Base-by-base conservation (phyloP, 2,113 vertebrate genomes). In the Epinephelus fuscoguttatus region DNA sequence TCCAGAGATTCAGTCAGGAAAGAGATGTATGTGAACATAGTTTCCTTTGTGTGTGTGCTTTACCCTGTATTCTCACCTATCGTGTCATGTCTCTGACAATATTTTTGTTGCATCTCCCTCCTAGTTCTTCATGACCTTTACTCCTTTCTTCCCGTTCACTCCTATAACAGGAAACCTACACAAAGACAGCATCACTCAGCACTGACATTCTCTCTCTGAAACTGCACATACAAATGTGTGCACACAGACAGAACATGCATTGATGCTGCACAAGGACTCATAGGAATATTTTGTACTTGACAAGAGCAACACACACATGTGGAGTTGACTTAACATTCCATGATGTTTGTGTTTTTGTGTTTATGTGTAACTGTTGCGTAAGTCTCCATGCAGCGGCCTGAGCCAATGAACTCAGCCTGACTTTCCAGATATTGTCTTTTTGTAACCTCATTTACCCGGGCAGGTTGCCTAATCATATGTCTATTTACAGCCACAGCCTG, bases 401-500 rank as follows among this genome's bases (percentile, higher is more conserved):
- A 73, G 63, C 60, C 71, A 56, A 9, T 81, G 74, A 86, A 71
- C 78, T 77, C 45, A 11, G 30, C 52, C 45, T 82, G 83, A 80
- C 75, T 64, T 45, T 19, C 15, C 4, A 33, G 15, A 56, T 21
- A 61, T 37, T 47, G 47, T 71, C 64, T 80, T 50, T 71, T 45
- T 78, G 11, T 57, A 74, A 69, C 4, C 56, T 47, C 6, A 69
- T 80, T 64, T 77, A 78, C 66, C 71, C 53, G 45, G 69, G 83
- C 55, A 76, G 60, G 66, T 19, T 47, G 75, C 63, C 74, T 82
- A 80, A 81, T 86, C 55, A 75, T 57, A 75, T 21, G 23, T 55
- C 66, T 81, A 64, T 74, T 78, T 84, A 76, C 30, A 74, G 68
- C 78, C 61, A 25, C 18, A 70, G 61, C 57, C 72, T 82, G n/a